phyloP scores from a whole-genome alignment of 1,140 invertebrate genomes.

The Limonius californicus region DNA sequence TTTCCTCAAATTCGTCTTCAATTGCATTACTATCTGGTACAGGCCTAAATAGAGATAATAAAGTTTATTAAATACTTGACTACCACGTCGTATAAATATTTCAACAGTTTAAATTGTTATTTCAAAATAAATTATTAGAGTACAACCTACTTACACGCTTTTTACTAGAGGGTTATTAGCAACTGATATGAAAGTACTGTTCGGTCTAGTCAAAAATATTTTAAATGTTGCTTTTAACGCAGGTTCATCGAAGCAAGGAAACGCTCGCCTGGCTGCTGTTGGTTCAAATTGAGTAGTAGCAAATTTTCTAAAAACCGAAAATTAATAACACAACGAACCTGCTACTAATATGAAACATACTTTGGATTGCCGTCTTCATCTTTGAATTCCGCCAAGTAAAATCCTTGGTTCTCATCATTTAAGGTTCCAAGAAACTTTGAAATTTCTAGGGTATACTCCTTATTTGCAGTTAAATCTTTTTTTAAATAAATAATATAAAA shows the following conservation, averaged over 20 bases:
- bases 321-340: not conserved
- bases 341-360: not conserved
- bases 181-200: not conserved
- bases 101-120: too few species aligned
- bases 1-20: not conserved
- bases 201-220: not conserved
- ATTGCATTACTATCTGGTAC: too few species aligned
- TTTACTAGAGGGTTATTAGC: not conserved
- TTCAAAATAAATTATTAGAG: too few species aligned
- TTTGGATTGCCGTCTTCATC: not conserved
- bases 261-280: constrained; percentile 10
- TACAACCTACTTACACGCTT: too few species aligned
- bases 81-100: too few species aligned
- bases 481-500: not conserved
- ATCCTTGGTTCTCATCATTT: not conserved
- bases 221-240: constrained; percentile 15
- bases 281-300: constrained; percentile 13
- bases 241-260: constrained; percentile 17
- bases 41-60: too few species aligned
- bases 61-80: too few species aligned
- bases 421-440: not conserved
- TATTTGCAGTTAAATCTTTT: not conserved
- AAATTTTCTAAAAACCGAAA: constrained; percentile 1
- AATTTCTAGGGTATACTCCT: not conserved
- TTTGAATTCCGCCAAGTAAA: not conserved